Percentiles rank a stretch among this genome's conserved stretches.
These are phyloP conservation scores for Pyxicephalus adspersus DNA, from an alignment of 2,113 vertebrate genomes.

Conservation along the genomic window DNA sequence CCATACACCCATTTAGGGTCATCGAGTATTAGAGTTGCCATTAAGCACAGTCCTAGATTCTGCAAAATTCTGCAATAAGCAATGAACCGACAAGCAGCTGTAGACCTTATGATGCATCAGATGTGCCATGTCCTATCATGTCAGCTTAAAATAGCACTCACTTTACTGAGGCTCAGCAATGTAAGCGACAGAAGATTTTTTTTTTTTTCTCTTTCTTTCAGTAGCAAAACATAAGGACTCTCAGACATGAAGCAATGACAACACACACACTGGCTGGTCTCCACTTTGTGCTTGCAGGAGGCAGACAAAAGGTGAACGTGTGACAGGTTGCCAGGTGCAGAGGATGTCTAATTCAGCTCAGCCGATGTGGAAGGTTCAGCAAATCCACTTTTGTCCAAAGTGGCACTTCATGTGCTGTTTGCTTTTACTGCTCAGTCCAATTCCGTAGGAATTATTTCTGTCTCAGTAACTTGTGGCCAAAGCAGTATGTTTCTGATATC, in stretches of 20 bases:
- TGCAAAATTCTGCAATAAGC: slow-evolving; percentile 47
- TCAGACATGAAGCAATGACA: slow-evolving; percentile 26
- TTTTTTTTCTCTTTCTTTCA: slow-evolving; percentile 6
- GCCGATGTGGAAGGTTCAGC: background rate
- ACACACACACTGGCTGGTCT: background rate
- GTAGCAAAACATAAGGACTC: slow-evolving; percentile 27
- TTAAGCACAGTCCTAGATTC: slow-evolving; percentile 33
- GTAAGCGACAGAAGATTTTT: slow-evolving; percentile 11
- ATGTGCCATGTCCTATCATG: slow-evolving; percentile 53
- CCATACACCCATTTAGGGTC: slow-evolving; percentile 32
- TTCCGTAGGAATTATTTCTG: no score
- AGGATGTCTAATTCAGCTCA: background rate
- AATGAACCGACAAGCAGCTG: slow-evolving; percentile 45
- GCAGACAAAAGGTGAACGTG: background rate
- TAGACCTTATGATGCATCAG: slow-evolving; percentile 51
- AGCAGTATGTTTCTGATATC: no score
- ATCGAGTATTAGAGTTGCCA: slow-evolving; percentile 42
- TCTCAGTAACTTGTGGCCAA: no score
- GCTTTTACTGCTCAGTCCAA: background rate
- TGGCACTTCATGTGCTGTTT: slow-evolving; percentile 2
- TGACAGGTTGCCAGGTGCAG: background rate
- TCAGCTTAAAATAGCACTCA: slow-evolving; percentile 55
- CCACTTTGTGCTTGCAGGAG: background rate
- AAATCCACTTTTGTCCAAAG: background rate
- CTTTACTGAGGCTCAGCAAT: slow-evolving; percentile 41